Evolutionary conservation across 2,113 vertebrate genomes (phyloP), one percentile per base, ranked within the genome.

Genomic region (Clarias batrachus): DNA sequence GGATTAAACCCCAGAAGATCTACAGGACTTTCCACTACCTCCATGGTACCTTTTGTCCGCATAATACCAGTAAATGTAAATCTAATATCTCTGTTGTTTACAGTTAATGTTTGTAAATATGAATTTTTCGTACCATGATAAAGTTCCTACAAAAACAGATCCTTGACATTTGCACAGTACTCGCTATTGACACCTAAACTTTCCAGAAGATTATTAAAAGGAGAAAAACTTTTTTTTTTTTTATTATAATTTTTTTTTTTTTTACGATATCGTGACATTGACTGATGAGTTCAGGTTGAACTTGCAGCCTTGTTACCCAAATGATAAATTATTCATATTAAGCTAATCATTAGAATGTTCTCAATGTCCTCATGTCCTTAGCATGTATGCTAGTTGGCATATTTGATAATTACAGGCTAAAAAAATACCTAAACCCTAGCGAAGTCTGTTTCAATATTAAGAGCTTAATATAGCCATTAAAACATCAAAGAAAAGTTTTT

Each of bases 201-300:
- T 77, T 56, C 4, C n/a, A 3, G 11, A 7, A 0, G 30, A 37
- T 81, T 30, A 23, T 62, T 19, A 2, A 6, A 27, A 27, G 52
- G 14, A 62, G 9, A 62, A 81, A 79, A 57, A 78, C 52, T 30
- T 57, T 30, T 41, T 81, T 60, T 7, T 21, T 59, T 56, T 57
- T 79, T 48, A 48, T 48, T 8, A 48, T 48, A 7, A 48, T 48
- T 7, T 41, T 3, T 41, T 41, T 41, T 41, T 78, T 57, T 14
- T 54, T 78, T 30, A 57, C 30, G 54, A 78, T 78, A 79, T 57
- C 21, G 3, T 80, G 77, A 80, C 77, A 33, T 80, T 80, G 76
- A 79, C n/a, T 79, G 77, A 80, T 33, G 77, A 37, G 27, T 59
- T 59, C 27, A 59, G 3, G 5, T 80, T 33, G n/a, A 80, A 80